Conservation (phyloP, 2,888 invertebrate species). For the Morinoia aosen region DNA sequence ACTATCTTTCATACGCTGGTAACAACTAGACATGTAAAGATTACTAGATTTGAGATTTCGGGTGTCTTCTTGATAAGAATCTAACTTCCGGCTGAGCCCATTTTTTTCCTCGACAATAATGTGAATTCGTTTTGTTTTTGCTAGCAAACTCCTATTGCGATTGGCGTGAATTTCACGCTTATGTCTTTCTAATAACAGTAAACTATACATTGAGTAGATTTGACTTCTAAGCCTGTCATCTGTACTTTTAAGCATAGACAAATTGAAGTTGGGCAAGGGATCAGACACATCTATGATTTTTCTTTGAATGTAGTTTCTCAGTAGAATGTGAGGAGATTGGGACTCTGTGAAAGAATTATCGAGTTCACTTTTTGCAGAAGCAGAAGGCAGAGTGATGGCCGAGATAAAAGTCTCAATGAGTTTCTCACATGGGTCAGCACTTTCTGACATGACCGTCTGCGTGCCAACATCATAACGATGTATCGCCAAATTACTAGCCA, state of each 20-base stretch:
- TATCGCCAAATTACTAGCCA: conserved; percentile 49
- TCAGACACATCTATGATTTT: conserved; percentile 41
- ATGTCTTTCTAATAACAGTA: conserved; percentile 65
- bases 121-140: conserved; percentile 58
- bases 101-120: conserved; percentile 59
- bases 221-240: conserved; percentile 57
- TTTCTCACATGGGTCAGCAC: conserved; percentile 65
- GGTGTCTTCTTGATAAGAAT: conserved; percentile 58
- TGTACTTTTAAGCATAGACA: background rate
- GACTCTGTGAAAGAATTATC: background rate
- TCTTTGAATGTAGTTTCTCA: conserved; percentile 27
- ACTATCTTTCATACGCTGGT: conserved; percentile 27
- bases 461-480: conserved; percentile 60
- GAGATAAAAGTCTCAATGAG: conserved; percentile 58
- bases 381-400: background rate
- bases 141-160: conserved; percentile 65
- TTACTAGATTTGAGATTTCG: conserved; percentile 53
- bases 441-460: conserved; percentile 61
- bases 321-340: background rate
- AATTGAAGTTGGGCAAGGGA: conserved; percentile 1
- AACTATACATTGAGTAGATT: conserved; percentile 61
- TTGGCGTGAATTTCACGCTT: conserved; percentile 67
- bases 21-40: conserved; percentile 47
- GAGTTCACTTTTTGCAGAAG: background rate
- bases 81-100: conserved; percentile 54